Percentiles rank a stretch among this genome's conserved stretches.
These are phyloP conservation scores for Pavo muticus DNA, from an alignment of 2,113 vertebrate genomes.

Conservation along the genomic window DNA sequence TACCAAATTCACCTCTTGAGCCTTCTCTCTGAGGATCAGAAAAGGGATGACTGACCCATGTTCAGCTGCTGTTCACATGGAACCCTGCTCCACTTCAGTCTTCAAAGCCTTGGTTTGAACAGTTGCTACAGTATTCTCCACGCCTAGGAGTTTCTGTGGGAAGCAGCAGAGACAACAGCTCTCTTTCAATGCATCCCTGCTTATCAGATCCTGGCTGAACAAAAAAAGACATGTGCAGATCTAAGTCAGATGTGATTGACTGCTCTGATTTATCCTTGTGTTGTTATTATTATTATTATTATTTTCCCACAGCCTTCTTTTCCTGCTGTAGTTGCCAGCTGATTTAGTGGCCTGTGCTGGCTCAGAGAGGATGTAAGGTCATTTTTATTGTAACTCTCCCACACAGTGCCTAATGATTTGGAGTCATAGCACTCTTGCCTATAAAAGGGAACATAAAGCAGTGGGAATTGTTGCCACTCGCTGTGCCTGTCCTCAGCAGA, in stretches of 20 bases:
- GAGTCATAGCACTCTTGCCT: conserved; percentile 3
- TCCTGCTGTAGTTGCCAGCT: background rate
- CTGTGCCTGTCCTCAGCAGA: background rate
- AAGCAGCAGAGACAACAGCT: background rate
- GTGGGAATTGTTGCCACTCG: background rate
- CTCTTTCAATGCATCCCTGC: background rate
- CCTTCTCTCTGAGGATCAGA: too few species aligned
- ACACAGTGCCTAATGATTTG: background rate
- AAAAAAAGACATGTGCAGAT: accelerated
- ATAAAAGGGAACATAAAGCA: conserved; percentile 24
- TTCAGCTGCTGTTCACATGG: too few species aligned
- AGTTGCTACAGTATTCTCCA: background rate
- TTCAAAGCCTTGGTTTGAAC: too few species aligned
- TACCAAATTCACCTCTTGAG: too few species aligned
- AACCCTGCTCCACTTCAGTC: too few species aligned
- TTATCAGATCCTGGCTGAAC: background rate
- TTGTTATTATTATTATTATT: too few species aligned
- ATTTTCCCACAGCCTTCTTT: background rate
- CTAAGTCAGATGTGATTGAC: background rate
- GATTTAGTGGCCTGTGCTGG: conserved; percentile 2
- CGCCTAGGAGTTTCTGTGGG: background rate
- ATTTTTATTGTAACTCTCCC: background rate
- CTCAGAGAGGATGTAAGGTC: conserved; percentile 10
- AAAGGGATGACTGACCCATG: too few species aligned
- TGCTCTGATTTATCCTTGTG: background rate